Evolutionary conservation across 2,888 invertebrate genomes (phyloP), one percentile per base, ranked within the genome.

Genomic region (Plagodis pulveraria): DNA sequence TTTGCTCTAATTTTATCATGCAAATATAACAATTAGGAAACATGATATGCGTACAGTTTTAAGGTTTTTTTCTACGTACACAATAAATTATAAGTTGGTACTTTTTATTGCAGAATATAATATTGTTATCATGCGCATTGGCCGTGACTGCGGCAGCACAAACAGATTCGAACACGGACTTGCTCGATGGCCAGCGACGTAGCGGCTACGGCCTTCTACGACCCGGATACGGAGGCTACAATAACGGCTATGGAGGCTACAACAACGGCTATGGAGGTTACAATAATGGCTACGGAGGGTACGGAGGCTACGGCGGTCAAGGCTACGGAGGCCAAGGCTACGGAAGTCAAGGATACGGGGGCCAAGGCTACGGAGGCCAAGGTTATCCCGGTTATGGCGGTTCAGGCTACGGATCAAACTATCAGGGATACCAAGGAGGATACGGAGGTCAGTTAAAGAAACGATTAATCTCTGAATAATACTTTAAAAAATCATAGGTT

Each of bases 171-270:
- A 81, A 67, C 56, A 76, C 73, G 67, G 84, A 83, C 57, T 62
- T 76, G 58, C 72, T 70, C 41, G 80, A 76, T 34, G 73, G 75
- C 22, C 81, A 80, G 54, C 73, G 80, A 32, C 73, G 86, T 12
- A 85, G 75, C 60, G 87, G 90, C 6, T 91, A 91, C 51, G 90
- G 90, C 1, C 67, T 89, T 6, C 69, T 84, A 10, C 79, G 75
- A 68, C 86, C 84, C 2, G 60, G 60, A 6, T 79, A 80, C 55
- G 67, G 71, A 40, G 69, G 78, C 35, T 73, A 74, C 61, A 70
- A 66, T 50, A 70, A 65, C 52, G 72, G 71, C 22, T 71, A 72
- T 42, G 72, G 73, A 6, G 74, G 77, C n/a, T 78, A 70, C 50
- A 68, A 70, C 34, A 65, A 58, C n/a, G 74, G 76, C 0, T 70